Base-by-base conservation (phyloP, 2,888 invertebrate genomes). In the Amphimallon solstitiale region DNA sequence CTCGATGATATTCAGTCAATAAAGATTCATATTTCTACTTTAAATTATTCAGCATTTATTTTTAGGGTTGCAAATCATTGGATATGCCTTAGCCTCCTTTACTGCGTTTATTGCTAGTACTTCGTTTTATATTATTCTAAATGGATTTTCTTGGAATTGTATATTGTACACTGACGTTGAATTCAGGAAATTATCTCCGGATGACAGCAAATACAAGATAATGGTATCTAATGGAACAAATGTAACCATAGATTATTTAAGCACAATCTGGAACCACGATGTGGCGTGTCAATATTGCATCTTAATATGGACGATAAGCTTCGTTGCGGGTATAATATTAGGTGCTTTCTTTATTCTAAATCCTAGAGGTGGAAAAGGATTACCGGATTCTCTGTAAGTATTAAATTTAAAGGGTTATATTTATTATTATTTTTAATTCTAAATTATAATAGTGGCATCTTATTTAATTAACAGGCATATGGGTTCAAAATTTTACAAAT, bases 71-170 rank as follows among this genome's bases (percentile, higher is more conserved):
- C 75, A 76, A 64, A 60, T 60, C 38, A 1, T 34, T 35, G 60
- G 54, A 21, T 54, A 54, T 37, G 40, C 21, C 1, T 1, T 12
- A 2, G 54, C 54, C 9, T 19, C 12, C 1, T 1, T 40, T 5
- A 19, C 37, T 17, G 54, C 38, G n/a, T 35, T 54, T 9, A 7
- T 14, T 1, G 59, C 75, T 6, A 71, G 74, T 0, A 70, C 72
- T 48, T 54, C 71, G 14, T 69, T 77, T 63, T 70, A 73, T 52
- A 67, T 67, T 21, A 67, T 76, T 12, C 54, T 74, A 14, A 73
- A 72, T 43, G 68, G 67, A 3, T 78, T 79, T 69, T 72, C 73
- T 15, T 67, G 73, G 66, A 69, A 76, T 52, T 79, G 79, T 65
- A 68, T 78, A 10, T 68, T 78, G 15, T 72, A 66, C 61, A 70